Evolutionary conservation across 2,888 invertebrate species (phyloP), one percentile per base, ranked within the genome.

Genomic region (Drosophila subquinaria): DNA sequence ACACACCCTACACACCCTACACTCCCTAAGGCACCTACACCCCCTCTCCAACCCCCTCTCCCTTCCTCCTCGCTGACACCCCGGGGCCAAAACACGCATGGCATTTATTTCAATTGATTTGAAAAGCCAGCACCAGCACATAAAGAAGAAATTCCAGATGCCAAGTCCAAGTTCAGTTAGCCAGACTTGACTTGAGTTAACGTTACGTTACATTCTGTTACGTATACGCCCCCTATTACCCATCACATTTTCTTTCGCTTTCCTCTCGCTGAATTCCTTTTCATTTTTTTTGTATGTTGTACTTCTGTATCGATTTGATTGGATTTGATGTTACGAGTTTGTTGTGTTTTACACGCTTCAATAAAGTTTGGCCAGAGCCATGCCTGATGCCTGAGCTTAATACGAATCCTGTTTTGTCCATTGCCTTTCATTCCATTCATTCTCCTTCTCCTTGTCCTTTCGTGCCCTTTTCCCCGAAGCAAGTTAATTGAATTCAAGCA

Each of bases 271-370:
- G 23, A 17, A 1, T 27, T 15, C 23, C 5, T 20, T 51, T 0
- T 4, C 15, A 36, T 43, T 48, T 38, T 69, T 68, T 48, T 43
- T n/a, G 60, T 63, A 36, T 20, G 15, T 47, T 38, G 10, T 47
- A 59, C 47, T 47, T 71, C 73, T 87, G 88, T 88, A 88, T 88
- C 88, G 87, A 88, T 88, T 88, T 89, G 87, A 88, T 88, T 87
- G 88, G 90, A 87, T 82, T 90, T 72, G 65, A 74, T 83, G 72
- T 72, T 55, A 55, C 65, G 67, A 73, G 69, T 74, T 89, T 86
- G 76, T 73, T 83, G 81, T 73, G 63, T 78, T 80, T 79, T 63
- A 77, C 76, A 79, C 77, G 82, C 83, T 83, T 72, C 84, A 71
- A 78, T 88, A 77, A 74, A 77, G 66, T 64, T 79, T 56, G 48